Percentiles rank a stretch among this genome's conserved stretches.
These are phyloP conservation scores for Leptinotarsa defecta DNA, from an alignment of 1,140 invertebrate species.

Conservation along the genomic window DNA sequence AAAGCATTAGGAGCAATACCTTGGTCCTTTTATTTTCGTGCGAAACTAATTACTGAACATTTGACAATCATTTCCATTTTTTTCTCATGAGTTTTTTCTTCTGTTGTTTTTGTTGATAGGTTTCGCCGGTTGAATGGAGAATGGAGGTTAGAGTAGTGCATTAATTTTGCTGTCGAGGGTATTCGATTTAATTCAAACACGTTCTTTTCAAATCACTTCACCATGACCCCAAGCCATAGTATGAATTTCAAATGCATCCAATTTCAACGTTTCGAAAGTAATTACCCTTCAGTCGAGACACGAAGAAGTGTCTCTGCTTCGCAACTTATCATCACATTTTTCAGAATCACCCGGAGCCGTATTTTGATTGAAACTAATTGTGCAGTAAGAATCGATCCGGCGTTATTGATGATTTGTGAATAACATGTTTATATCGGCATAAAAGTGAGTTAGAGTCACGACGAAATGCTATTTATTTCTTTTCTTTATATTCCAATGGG, in stretches of 20 bases:
- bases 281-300: neutral
- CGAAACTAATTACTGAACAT: too few species aligned
- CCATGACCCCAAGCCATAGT: neutral
- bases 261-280: neutral
- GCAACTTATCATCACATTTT: constrained; percentile 8
- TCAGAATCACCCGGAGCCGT: neutral
- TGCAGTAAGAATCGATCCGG: constrained; percentile 11
- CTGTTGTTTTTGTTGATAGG: too few species aligned
- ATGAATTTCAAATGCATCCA: constrained; percentile 3
- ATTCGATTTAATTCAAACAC: neutral
- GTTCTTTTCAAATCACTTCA: neutral
- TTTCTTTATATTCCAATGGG: neutral
- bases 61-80: too few species aligned
- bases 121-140: too few species aligned
- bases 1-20: too few species aligned
- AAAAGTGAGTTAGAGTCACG: constrained; percentile 23
- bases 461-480: constrained; percentile 23
- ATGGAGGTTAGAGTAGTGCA: too few species aligned
- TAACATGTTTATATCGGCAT: constrained; percentile 25
- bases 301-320: constrained; percentile 7
- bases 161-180: too few species aligned
- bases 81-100: too few species aligned
- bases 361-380: constrained; percentile 18
- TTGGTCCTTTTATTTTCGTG: too few species aligned
- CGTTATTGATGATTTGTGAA: constrained; percentile 24